Base-by-base conservation (phyloP, 2,888 invertebrate species). In the Parnassius apollo region DNA sequence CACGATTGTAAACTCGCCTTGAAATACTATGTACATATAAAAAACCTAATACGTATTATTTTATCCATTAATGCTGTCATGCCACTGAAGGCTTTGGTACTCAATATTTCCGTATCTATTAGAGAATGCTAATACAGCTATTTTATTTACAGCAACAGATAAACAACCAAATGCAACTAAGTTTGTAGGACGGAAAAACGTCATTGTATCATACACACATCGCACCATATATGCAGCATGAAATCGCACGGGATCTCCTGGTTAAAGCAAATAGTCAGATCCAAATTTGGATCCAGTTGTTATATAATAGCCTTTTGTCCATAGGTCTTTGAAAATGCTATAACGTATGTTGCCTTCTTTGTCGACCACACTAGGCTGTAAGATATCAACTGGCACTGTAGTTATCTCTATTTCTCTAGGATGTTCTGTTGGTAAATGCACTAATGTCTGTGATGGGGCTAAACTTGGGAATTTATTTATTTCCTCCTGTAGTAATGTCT, bases 251-350 rank as follows among this genome's bases (percentile, higher is more conserved):
- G 97, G 97, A 85, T 97, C 96, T 58, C 96, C 96, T 82, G 96
- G 95, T 91, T 99, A 99, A 3, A 95, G 94, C 57, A 99, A 91
- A 83, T 95, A 99, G 80, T 99, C 97, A 18, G 97, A 97, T 45
- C 98, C 98, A 93, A 98, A 99, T 82, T 98, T 98, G 59, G 94
- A 93, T 22, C 98, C 98, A 75, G 93, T 92, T 0, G 98, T 97
- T 10, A 99, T 87, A 78, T 94, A 96, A 85, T 95, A 95, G 1
- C 96, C 96, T 75, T 91, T 94, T 66, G 94, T 93, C 98, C 98
- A 98, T 53, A 99, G 92, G 83, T 98, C 96, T 77, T 93, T 94
- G 79, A 94, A 99, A 2, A 97, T 94, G 42, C 86, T 83, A 83
- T 93, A 96, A 75, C 94, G 94, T 1, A 85, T 68, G 2, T 77